Percentiles rank a stretch among this genome's conserved stretches.
These are phyloP conservation scores for Myotis pilosus DNA, from an alignment of 2,797 vertebrate species.

Conservation along the genomic window DNA sequence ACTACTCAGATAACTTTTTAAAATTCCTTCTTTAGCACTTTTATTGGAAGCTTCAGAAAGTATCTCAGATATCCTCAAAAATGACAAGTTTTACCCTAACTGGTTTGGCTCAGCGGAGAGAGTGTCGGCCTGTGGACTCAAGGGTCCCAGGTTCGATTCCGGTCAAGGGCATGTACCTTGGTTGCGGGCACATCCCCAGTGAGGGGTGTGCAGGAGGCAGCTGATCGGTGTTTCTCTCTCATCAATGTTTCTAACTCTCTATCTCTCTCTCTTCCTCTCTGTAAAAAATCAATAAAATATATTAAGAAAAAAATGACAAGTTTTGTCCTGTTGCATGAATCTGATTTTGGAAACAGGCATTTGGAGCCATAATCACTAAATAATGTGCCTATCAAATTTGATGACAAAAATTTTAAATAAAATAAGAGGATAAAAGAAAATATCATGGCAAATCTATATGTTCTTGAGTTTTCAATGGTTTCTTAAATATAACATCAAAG, in stretches of 20 bases:
- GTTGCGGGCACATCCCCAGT: too few relatives aligned
- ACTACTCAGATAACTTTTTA: neutral
- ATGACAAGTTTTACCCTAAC: neutral
- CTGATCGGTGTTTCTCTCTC: too few relatives aligned
- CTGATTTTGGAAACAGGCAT: neutral
- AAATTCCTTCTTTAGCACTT: neutral
- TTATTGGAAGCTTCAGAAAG: neutral
- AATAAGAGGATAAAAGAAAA: neutral
- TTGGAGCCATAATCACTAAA: neutral
- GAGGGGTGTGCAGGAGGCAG: too few relatives aligned
- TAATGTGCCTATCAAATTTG: neutral
- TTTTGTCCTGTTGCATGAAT: neutral
- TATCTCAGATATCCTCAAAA: neutral
- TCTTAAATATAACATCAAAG: neutral
- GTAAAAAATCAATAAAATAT: too few relatives aligned
- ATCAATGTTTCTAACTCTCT: too few relatives aligned
- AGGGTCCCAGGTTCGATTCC: too few relatives aligned
- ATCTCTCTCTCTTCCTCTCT: too few relatives aligned
- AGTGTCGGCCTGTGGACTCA: too few relatives aligned
- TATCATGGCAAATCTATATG: neutral
- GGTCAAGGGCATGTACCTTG: too few relatives aligned
- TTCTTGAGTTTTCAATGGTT: neutral
- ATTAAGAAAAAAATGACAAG: neutral
- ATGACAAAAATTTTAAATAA: constrained; percentile 9
- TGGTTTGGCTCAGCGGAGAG: too few relatives aligned